phyloP scores from a whole-genome alignment of 1,140 invertebrate species.

The Littorina saxatilis region DNA sequence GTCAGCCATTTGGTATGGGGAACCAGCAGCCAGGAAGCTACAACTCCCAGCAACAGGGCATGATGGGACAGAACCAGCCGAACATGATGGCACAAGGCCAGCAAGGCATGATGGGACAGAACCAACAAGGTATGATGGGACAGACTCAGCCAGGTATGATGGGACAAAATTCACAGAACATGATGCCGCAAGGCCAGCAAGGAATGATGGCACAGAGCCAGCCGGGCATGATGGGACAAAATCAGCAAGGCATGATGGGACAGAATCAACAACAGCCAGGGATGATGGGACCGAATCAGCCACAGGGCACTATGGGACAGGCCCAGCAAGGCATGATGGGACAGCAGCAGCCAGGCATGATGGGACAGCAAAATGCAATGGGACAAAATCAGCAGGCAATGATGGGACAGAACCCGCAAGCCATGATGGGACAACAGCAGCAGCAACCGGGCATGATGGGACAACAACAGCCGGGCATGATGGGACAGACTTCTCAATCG shows the following conservation, averaged over 20 bases:
- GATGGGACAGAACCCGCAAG: conserved; percentile 21
- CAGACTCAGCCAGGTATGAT: conserved; percentile 23
- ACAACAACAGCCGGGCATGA: conserved; percentile 16
- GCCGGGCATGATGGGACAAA: conserved; percentile 29
- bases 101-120: conserved; percentile 35
- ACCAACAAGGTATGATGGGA: conserved; percentile 33
- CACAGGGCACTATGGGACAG: conserved; percentile 33
- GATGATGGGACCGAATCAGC: conserved; percentile 43
- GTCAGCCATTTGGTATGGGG: conserved; percentile 48
- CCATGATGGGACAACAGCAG: conserved; percentile 26
- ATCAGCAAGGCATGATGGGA: conserved; percentile 24
- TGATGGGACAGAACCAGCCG: conserved; percentile 42
- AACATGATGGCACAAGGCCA: conserved; percentile 26
- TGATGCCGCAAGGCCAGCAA: conserved; percentile 52
- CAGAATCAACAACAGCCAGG: conserved; percentile 7
- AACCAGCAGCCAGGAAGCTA: conserved; percentile 37
- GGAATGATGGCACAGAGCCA: conserved; percentile 36
- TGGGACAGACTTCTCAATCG: conserved; percentile 19
- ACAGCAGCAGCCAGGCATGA: conserved; percentile 49
- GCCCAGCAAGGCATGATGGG: conserved; percentile 13
- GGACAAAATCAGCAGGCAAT: conserved; percentile 25
- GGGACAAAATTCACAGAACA: conserved; percentile 42
- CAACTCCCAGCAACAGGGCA: conserved; percentile 32
- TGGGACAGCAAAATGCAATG: conserved; percentile 42
- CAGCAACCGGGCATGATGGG: conserved; percentile 37